Percentiles rank a stretch among this genome's conserved stretches.
Evolutionary conservation across 2,797 vertebrate genomes (phyloP).

Genomic region (Pogoniulus pusillus): DNA sequence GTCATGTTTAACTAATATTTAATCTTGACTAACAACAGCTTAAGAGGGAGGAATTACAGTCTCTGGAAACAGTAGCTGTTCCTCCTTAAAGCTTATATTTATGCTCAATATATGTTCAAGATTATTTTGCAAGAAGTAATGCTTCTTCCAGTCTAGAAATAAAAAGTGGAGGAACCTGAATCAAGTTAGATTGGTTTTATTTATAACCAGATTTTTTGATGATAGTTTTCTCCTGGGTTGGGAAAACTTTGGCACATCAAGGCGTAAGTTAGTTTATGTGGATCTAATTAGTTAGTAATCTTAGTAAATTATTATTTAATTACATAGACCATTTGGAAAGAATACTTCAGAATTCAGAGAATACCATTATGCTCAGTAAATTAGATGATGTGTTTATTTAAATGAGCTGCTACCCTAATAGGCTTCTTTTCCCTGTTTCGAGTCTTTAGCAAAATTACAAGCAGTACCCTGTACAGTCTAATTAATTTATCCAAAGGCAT

Average conservation of each 20-base stretch:
- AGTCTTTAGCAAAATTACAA: neutral
- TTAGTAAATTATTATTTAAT: neutral
- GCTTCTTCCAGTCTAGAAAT: neutral
- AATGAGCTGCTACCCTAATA: constrained; percentile 12
- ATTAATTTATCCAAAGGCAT: neutral
- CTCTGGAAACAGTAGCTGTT: neutral
- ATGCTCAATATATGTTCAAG: neutral
- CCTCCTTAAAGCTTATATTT: neutral
- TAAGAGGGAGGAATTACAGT: neutral
- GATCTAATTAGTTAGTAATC: neutral
- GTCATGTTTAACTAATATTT: neutral
- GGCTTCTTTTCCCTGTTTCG: neutral
- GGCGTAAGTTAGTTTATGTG: neutral
- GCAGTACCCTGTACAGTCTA: neutral
- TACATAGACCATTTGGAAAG: neutral
- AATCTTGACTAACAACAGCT: neutral
- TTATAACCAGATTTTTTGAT: neutral
- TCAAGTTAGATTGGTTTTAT: neutral
- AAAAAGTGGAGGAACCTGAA: neutral
- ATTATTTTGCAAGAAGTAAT: neutral
- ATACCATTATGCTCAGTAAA: neutral
- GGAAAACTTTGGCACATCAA: neutral
- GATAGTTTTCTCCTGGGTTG: neutral
- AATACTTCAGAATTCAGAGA: neutral
- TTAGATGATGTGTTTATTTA: neutral